Evolutionary conservation across 2,888 invertebrate species (phyloP).

Genomic region (Apotomis betuletana): DNA sequence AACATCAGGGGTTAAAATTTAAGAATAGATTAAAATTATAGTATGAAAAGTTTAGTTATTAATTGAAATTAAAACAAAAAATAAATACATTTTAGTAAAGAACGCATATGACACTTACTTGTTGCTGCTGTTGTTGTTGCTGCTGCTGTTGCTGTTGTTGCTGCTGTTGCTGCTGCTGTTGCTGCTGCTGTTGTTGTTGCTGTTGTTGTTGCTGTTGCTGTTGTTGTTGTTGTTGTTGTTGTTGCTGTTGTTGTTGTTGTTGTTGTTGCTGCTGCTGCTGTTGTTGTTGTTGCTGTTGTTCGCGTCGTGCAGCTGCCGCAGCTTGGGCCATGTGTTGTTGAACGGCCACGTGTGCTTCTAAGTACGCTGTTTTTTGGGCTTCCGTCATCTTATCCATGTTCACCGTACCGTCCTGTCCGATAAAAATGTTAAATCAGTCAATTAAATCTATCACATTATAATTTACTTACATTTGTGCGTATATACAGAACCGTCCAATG

Average conservation of each 20-base stretch:
- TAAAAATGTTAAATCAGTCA: neutral
- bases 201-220: conserved; percentile 66
- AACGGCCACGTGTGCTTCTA: conserved; percentile 89
- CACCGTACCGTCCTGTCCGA: conserved; percentile 84
- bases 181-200: conserved; percentile 56
- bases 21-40: no score
- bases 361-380: conserved; percentile 88
- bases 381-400: conserved; percentile 91
- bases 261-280: conserved; percentile 68
- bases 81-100: neutral
- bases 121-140: conserved; percentile 63
- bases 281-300: conserved; percentile 76
- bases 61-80: neutral
- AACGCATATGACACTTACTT: conserved; percentile 5
- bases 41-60: no score
- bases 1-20: no score
- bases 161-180: conserved; percentile 54
- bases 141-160: conserved; percentile 55
- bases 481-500: no score
- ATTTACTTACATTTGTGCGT: neutral
- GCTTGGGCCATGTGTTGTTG: conserved; percentile 91
- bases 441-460: neutral
- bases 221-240: conserved; percentile 68
- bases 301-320: conserved; percentile 81
- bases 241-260: conserved; percentile 75